A percentile compares a stretch with the other conserved stretches of the same genome.
Conservation (phyloP, 2,113 vertebrate genomes). For the Cromileptes altivelis region DNA sequence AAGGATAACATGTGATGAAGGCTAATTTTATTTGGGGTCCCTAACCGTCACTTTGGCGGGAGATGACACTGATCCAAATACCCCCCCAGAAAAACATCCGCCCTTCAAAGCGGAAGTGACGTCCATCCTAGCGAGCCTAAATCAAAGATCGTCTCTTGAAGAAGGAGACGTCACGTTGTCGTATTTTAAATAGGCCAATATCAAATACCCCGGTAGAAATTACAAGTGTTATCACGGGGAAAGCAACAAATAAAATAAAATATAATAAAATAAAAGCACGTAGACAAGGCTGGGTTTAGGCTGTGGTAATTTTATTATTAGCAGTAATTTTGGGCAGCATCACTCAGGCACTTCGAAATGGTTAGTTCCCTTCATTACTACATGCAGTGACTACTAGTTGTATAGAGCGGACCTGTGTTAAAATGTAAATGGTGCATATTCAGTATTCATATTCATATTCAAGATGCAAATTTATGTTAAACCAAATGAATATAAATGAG, state of each 20-base stretch:
- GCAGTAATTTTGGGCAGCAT: background rate
- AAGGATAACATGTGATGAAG: background rate
- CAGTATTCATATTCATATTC: too few species aligned
- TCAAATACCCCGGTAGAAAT: too few species aligned
- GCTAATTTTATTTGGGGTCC: background rate
- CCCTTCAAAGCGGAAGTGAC: slow-evolving; percentile 63
- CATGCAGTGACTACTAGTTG: background rate
- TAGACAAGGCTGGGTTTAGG: background rate
- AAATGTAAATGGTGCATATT: too few species aligned
- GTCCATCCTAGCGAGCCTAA: slow-evolving; percentile 35
- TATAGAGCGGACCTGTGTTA: background rate
- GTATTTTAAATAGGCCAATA: too few species aligned
- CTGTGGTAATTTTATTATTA: background rate
- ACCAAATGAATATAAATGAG: background rate
- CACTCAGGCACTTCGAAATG: background rate
- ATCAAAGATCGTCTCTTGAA: slow-evolving; percentile 41
- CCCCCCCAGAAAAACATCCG: background rate
- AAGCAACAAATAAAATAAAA: background rate
- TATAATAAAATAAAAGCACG: too few species aligned
- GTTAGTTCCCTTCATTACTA: too few species aligned
- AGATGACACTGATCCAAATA: background rate
- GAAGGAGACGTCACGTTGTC: background rate
- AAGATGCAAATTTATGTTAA: background rate
- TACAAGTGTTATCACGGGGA: background rate
- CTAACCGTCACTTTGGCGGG: slow-evolving; percentile 29